Base-by-base conservation (phyloP, 2,888 invertebrate species). In the Stenodema calcarata region DNA sequence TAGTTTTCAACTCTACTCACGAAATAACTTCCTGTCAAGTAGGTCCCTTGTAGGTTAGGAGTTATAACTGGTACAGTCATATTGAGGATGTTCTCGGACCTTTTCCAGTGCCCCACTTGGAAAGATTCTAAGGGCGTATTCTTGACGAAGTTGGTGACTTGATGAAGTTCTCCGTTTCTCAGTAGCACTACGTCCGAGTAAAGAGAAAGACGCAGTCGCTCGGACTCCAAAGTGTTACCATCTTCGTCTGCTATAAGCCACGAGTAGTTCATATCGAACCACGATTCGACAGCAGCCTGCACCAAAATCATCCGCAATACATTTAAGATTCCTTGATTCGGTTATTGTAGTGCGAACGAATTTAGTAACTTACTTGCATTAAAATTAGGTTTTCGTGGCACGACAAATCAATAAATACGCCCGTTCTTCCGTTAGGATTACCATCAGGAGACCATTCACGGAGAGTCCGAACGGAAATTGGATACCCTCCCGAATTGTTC, bases 221-320 rank as follows among this genome's bases (percentile, higher is more conserved):
- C 28, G 18, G 28, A 30, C 18, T 54, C 50, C 27, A 28, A 80
- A 54, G 27, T 28, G 78, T 30, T 12, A 0, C 16, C 27, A 6
- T 30, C n/a, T 11, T 9, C 16, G n/a, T 78, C 80, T 4, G 14
- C 44, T 0, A 80, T 16, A 2, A 80, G 54, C 80, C 80, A 80
- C 14, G 54, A 0, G 80, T 80, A 54, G 50, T n/a, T 50, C 18
- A 50, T 0, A 80, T 80, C n/a, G 80, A 80, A 80, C 80, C 80
- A 80, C 16, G 30, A n/a, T 9, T 27, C 28, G 0, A 27, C 30
- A 9, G 80, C 23, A 1, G 2, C n/a, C 80, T 80, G 35, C 28
- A 44, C 18, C 75, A 41, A 3, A 47, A 47, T 47, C 1, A 12
- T 47, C 4, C 3, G 35, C 7, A 35, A 35, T 2, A 35, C 35